Evolutionary conservation across 2,113 vertebrate species (phyloP), one percentile per base, ranked within the genome.

Genomic region (Marcusenius ussheri): DNA sequence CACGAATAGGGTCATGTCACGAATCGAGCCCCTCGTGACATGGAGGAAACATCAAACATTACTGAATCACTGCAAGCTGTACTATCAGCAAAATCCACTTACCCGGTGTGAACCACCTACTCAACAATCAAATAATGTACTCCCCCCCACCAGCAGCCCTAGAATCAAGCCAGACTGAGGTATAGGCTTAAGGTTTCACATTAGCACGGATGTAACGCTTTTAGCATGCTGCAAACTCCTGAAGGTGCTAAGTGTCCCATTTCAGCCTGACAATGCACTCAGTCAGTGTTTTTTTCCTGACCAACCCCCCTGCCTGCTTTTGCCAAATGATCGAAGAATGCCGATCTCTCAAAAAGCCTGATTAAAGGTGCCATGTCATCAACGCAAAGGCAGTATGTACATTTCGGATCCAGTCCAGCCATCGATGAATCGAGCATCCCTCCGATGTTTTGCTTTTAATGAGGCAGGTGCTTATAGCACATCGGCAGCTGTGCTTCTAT

Each of bases 391-490:
- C 50, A 45, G 35, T 11, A 39, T 47, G 51, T 89, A 17, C 4
- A 39, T 19, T 51, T 42, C 6, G 3, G 88, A 77, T 47, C 8
- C 47, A 17, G 46, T 21, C 31, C 31, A 83, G 51, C 17, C 47
- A 53, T 83, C 10, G 17, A 83, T 42, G 53, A 83, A 88, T 46
- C 70, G 49, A 83, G 46, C 19, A 27, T 89, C 35, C 49, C 56
- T 19, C 9, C 5, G 1, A 35, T 35, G 31, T 89, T 88, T 88
- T 88, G 90, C 89, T 91, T 92, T 91, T 90, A 90, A 45, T 47
- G 58, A 31, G 56, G 88, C 77, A n/a, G 66, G 62, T 86, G 58
- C 91, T 90, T 49, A 85, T 80, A 80, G 88, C 70, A 80, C 46
- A 77, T 87, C 90, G n/a, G 91, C 90, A 50, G 87, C 2, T 2